These are phyloP conservation scores for Antennarius maculatus DNA, from an alignment of 2,797 vertebrate genomes.

Conservation along the genomic window DNA sequence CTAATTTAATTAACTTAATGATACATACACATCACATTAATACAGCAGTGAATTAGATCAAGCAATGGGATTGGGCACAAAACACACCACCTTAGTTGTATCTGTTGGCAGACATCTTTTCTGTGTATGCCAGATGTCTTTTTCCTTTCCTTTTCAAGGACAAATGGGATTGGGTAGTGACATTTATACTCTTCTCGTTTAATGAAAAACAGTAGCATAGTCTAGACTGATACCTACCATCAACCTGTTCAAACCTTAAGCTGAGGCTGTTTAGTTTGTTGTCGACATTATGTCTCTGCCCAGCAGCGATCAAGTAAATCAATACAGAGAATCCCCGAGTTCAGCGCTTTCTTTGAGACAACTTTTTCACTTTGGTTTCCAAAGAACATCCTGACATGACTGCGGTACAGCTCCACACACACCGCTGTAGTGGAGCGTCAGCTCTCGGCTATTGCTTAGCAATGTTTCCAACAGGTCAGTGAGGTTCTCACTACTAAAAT, in stretches of 20 bases:
- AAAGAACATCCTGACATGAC: not conserved
- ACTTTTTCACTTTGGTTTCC: not conserved
- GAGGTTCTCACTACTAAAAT: conserved; percentile 56
- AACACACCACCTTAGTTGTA: too few relatives aligned
- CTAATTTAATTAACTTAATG: too few relatives aligned
- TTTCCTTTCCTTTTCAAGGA: too few relatives aligned
- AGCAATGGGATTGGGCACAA: too few relatives aligned
- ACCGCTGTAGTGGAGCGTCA: not conserved
- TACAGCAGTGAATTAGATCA: too few relatives aligned
- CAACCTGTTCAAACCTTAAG: not conserved
- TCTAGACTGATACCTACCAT: too few relatives aligned
- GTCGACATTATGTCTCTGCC: not conserved
- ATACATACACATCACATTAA: too few relatives aligned
- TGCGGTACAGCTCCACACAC: not conserved
- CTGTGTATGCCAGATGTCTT: too few relatives aligned
- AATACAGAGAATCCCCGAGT: conserved; percentile 4
- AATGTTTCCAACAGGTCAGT: conserved; percentile 58
- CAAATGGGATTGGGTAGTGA: too few relatives aligned
- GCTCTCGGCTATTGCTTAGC: not conserved
- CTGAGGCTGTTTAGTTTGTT: not conserved
- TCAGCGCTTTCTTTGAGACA: conserved; percentile 1
- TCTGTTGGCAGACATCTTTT: too few relatives aligned
- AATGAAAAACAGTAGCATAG: too few relatives aligned
- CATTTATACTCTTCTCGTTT: too few relatives aligned
- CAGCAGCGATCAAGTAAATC: conserved; percentile 10